These are phyloP conservation scores for Lordiphosa andalusiaca DNA, from an alignment of 2,888 invertebrate species.

Conservation along the genomic window DNA sequence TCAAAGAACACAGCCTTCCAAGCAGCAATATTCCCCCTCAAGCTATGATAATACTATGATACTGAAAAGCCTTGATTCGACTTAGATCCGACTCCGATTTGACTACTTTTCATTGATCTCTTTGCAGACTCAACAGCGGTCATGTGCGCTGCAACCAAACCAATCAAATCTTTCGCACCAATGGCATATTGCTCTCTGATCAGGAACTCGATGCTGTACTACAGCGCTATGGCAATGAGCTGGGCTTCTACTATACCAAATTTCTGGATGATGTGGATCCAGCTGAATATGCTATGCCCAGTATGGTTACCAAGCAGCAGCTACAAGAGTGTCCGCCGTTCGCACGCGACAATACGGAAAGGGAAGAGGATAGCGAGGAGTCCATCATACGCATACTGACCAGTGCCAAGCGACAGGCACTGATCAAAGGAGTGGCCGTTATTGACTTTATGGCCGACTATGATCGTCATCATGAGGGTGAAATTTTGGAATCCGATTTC, in stretches of 20 bases:
- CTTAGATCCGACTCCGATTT: too few species aligned
- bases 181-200: constrained; percentile 85
- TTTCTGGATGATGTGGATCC: constrained; percentile 84
- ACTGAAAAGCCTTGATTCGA: too few species aligned
- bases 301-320: constrained; percentile 50
- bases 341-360: constrained; percentile 81
- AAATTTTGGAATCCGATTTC: constrained; percentile 85
- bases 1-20: too few species aligned
- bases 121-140: constrained; percentile 84
- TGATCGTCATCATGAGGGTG: constrained; percentile 84
- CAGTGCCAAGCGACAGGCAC: constrained; percentile 87
- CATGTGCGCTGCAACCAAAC: constrained; percentile 87
- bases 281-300: constrained; percentile 76
- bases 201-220: constrained; percentile 86
- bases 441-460: constrained; percentile 85
- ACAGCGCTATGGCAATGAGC: constrained; percentile 86
- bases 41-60: too few species aligned
- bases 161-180: constrained; percentile 86
- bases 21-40: too few species aligned
- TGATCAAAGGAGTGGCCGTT: constrained; percentile 84
- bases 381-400: constrained; percentile 86
- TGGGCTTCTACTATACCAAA: constrained; percentile 87
- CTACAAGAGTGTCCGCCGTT: constrained; percentile 50
- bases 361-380: constrained; percentile 80
- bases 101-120: not conserved